A percentile compares a stretch with the other conserved stretches of the same genome.
These are phyloP conservation scores for Urophycis tenuis DNA, from an alignment of 2,797 vertebrate genomes.

Conservation along the genomic window DNA sequence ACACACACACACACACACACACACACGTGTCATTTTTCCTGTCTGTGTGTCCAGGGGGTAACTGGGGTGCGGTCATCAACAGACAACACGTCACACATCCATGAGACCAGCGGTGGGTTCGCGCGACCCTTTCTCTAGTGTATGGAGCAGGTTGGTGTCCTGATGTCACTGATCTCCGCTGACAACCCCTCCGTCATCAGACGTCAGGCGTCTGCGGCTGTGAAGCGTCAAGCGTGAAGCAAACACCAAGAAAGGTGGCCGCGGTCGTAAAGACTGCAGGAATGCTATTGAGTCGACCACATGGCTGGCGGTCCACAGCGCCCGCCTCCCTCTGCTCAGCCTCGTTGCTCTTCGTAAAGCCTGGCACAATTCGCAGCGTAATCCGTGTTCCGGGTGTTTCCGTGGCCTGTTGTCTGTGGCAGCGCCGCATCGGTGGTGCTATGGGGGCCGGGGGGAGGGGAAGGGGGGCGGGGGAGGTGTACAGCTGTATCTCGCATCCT, in stretches of 20 bases:
- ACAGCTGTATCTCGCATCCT: constrained; percentile 32
- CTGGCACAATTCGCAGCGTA: constrained; percentile 15
- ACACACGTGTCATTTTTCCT: not conserved
- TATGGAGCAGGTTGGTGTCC: too few species aligned
- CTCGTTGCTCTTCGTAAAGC: constrained; percentile 12
- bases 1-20: not conserved
- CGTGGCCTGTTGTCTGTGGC: constrained; percentile 39
- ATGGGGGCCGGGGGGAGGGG: constrained; percentile 3
- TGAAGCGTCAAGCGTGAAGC: too few species aligned
- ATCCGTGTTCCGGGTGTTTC: constrained; percentile 26
- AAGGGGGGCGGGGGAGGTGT: not conserved
- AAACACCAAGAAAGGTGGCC: too few species aligned
- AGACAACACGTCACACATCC: not conserved
- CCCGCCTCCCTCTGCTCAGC: not conserved
- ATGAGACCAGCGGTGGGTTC: not conserved
- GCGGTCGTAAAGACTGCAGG: not conserved
- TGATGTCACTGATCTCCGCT: too few species aligned
- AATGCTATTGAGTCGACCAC: not conserved
- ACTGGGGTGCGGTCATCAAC: too few species aligned
- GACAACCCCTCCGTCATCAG: too few species aligned
- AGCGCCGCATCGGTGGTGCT: constrained; percentile 37
- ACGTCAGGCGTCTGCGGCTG: too few species aligned
- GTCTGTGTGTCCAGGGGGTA: too few species aligned
- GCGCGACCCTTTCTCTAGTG: not conserved
- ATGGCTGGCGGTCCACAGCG: not conserved